Conservation (phyloP, 2,113 vertebrate species). For the Zeus faber region DNA sequence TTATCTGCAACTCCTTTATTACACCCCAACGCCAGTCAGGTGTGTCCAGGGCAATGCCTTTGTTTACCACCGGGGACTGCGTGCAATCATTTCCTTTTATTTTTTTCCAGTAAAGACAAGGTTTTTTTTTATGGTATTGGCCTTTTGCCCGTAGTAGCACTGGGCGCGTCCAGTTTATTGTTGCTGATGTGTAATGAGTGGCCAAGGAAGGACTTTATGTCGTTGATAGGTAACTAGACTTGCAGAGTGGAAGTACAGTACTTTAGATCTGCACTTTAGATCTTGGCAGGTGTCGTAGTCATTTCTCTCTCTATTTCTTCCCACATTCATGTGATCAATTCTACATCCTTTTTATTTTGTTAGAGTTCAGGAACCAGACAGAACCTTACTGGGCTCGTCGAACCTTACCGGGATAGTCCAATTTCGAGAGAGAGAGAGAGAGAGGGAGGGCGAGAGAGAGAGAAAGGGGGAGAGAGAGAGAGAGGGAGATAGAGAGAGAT, state of each 20-base stretch:
- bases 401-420: too few species aligned
- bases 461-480: too few species aligned
- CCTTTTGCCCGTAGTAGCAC: conserved; percentile 58
- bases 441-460: too few species aligned
- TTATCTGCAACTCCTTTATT: conserved; percentile 36
- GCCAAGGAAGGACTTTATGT: conserved; percentile 45
- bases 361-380: too few species aligned
- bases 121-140: conserved; percentile 53
- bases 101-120: conserved; percentile 30
- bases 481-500: too few species aligned
- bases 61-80: conserved; percentile 45
- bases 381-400: too few species aligned
- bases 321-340: background rate
- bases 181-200: conserved; percentile 59
- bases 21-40: conserved; percentile 55
- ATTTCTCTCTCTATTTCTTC: too few species aligned
- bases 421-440: too few species aligned
- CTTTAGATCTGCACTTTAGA: too few species aligned
- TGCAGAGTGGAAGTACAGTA: conserved; percentile 18
- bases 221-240: conserved; percentile 54
- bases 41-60: conserved; percentile 10
- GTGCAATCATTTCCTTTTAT: conserved; percentile 21
- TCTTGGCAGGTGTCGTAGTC: too few species aligned
- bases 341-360: too few species aligned
- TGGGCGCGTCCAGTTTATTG: conserved; percentile 58